A percentile compares a stretch with the other conserved stretches of the same genome.
Evolutionary conservation across 2,888 invertebrate genomes (phyloP).

Genomic region (Lycocerus yunnanus): DNA sequence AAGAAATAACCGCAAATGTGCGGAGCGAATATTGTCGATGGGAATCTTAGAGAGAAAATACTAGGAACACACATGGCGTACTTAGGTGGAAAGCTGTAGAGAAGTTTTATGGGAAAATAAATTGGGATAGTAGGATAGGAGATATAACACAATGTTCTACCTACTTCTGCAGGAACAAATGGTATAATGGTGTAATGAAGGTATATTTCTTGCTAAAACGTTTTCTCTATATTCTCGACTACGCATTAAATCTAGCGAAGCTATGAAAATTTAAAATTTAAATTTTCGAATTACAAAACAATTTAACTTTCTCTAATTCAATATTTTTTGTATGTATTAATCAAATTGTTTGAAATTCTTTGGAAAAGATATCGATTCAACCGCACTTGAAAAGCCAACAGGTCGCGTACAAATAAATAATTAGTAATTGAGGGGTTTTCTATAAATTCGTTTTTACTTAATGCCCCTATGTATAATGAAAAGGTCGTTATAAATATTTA

Average conservation of each 20-base stretch:
- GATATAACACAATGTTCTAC: not conserved
- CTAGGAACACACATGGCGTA: not conserved
- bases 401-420: too few relatives aligned
- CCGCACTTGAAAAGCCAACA: too few relatives aligned
- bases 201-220: not conserved
- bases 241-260: not conserved
- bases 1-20: not conserved
- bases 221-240: not conserved
- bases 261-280: not conserved
- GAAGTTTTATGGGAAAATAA: not conserved
- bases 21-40: not conserved
- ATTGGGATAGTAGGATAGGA: not conserved
- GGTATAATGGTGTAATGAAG: not conserved
- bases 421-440: too few relatives aligned
- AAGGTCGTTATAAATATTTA: too few relatives aligned
- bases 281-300: not conserved
- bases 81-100: not conserved
- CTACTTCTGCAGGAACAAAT: not conserved
- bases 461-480: too few relatives aligned
- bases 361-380: too few relatives aligned
- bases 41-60: not conserved
- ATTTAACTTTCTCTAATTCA: not conserved
- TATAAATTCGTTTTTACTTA: too few relatives aligned
- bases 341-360: too few relatives aligned
- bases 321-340: not conserved